These are phyloP conservation scores for Lineus longissimus DNA, from an alignment of 1,140 invertebrate species.

Conservation along the genomic window DNA sequence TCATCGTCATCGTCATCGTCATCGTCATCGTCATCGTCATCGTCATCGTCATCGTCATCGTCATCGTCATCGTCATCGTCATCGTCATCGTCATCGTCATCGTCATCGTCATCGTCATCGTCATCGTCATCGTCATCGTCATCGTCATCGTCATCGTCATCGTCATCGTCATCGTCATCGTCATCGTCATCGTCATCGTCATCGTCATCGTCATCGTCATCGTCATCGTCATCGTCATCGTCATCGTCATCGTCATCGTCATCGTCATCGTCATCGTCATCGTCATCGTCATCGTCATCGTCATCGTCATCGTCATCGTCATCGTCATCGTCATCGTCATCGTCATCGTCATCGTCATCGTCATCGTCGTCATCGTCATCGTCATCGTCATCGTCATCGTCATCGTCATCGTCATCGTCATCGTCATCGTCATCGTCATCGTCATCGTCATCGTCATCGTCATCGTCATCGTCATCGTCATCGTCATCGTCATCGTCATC, in stretches of 20 bases:
- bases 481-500: neutral
- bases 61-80: conserved; percentile 2
- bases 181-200: conserved; percentile 8
- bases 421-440: neutral
- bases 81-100: conserved; percentile 2
- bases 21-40: conserved; percentile 2
- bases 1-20: conserved; percentile 2
- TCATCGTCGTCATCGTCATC: neutral
- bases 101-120: conserved; percentile 5
- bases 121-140: conserved; percentile 9
- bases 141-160: conserved; percentile 9
- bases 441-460: neutral
- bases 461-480: neutral
- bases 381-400: neutral
- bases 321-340: neutral
- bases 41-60: conserved; percentile 2
- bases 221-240: no score
- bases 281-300: neutral
- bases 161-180: conserved; percentile 8
- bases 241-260: neutral
- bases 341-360: neutral
- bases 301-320: neutral
- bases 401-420: neutral
- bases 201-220: conserved; percentile 10
- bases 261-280: neutral